Evolutionary conservation across 2,797 vertebrate genomes (phyloP), one percentile per base, ranked within the genome.

Genomic region (Brachyalestes nurse): DNA sequence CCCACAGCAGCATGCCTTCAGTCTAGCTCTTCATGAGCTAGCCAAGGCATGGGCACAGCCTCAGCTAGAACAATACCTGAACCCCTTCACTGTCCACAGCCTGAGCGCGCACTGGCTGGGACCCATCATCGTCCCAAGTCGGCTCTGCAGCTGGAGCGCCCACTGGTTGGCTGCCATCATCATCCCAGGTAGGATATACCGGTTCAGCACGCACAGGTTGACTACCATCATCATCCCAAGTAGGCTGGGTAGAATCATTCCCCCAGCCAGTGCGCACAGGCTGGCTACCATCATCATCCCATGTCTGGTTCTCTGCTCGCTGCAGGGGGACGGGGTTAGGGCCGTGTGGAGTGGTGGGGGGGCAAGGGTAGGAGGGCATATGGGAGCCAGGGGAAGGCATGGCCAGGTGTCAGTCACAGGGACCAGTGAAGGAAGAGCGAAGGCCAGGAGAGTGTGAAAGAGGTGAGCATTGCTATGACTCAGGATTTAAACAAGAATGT

Each of bases 101-200:
- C 80, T 88, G 78, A 79, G 76, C 83, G 79, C 72, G 77, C 80
- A 75, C 88, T 14, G 84, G 79, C 88, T 87, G 84, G 69, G 42
- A 83, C 51, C 74, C 91, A 62, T 93, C 90, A 77, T 90, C 89
- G 40, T 88, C 90, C 92, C 91, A 92, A 74, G 47, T 87, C 42
- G 91, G 89, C 67, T 91, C 69, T 82, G 78, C 72, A 75, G 85
- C 75, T 72, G 82, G 86, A 81, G n/a, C 62, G 77, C 12, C 84
- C 47, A 90, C 85, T 10, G 92, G 88, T 53, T 34, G 76, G 82
- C 83, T 85, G 28, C 88, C 91, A 5, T 92, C 92, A 75, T 94
- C 92, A 57, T 90, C 94, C 94, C 94, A 94, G 89, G 90, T 87
- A 92, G 92, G 82, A 92, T 91, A 82, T 89, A 91, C 85, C 62